These are phyloP conservation scores for Eueides isabella DNA, from an alignment of 1,140 invertebrate species.

Conservation along the genomic window DNA sequence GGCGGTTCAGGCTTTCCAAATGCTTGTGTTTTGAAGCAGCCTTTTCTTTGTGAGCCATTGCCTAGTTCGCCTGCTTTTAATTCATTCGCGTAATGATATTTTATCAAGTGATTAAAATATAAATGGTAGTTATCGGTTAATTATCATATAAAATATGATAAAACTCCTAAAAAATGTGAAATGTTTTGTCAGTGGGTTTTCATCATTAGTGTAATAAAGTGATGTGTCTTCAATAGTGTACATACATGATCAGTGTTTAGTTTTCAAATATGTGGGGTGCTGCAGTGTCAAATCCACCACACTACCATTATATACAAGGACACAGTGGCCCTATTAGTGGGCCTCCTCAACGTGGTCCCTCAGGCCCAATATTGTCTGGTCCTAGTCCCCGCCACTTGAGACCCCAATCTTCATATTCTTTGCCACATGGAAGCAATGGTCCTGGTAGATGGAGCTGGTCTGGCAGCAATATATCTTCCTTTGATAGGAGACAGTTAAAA, in stretches of 20 bases:
- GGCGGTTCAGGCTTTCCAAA: constrained; percentile 74
- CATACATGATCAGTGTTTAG: constrained; percentile 54
- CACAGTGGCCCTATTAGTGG: constrained; percentile 49
- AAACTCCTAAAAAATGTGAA: constrained; percentile 52
- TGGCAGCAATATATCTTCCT: constrained; percentile 73
- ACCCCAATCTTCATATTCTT: constrained; percentile 74
- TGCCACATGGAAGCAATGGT: constrained; percentile 71
- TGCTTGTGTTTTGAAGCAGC: constrained; percentile 66
- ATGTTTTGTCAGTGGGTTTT: constrained; percentile 61
- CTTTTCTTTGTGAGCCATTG: constrained; percentile 72
- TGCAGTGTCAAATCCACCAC: constrained; percentile 74
- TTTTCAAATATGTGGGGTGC: constrained; percentile 76
- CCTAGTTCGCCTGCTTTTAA: constrained; percentile 56
- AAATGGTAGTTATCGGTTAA: constrained; percentile 59
- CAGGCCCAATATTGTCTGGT: constrained; percentile 61
- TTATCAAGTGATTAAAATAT: constrained; percentile 62
- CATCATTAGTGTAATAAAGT: constrained; percentile 67
- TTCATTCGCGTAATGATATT: constrained; percentile 15
- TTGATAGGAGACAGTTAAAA: constrained; percentile 74
- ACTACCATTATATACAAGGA: constrained; percentile 73
- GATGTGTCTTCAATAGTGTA: constrained; percentile 60
- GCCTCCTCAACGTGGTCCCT: constrained; percentile 58
- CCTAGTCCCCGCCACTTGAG: constrained; percentile 62
- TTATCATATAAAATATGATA: constrained; percentile 66
- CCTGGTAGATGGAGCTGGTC: constrained; percentile 73